A percentile compares a stretch with the other conserved stretches of the same genome.
Evolutionary conservation across 2,113 vertebrate species (phyloP).

Genomic region (Carollia perspicillata): DNA sequence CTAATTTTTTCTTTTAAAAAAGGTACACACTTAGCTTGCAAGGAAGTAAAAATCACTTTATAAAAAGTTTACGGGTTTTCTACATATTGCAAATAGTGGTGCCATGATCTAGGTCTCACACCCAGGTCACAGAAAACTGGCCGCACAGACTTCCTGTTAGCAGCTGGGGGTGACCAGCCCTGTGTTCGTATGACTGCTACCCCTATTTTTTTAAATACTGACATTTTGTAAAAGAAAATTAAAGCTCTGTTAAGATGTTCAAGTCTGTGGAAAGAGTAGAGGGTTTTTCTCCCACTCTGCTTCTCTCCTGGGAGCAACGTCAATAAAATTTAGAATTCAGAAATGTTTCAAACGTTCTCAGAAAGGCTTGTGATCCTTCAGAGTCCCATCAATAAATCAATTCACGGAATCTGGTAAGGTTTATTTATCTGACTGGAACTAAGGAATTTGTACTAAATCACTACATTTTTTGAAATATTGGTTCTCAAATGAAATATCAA

Average conservation of each 20-base stretch:
- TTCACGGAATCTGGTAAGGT: slow-evolving; percentile 61
- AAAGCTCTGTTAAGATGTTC: slow-evolving; percentile 45
- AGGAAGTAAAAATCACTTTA: neutral
- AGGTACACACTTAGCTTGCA: neutral
- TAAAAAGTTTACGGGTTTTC: neutral
- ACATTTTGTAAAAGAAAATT: slow-evolving; percentile 48
- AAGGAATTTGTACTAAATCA: slow-evolving; percentile 77
- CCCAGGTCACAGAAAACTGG: neutral
- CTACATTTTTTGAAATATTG: slow-evolving; percentile 77
- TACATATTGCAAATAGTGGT: neutral
- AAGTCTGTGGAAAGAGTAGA: slow-evolving; percentile 37
- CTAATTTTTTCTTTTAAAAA: neutral
- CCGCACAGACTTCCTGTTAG: neutral
- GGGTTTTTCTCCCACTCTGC: slow-evolving; percentile 38
- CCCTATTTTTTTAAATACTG: neutral
- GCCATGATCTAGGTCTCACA: neutral
- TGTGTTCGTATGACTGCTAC: neutral
- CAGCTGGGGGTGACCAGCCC: neutral
- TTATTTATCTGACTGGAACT: slow-evolving; percentile 75
- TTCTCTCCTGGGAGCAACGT: slow-evolving; percentile 63
- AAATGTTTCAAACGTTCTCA: slow-evolving; percentile 71
- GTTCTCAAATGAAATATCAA: slow-evolving; percentile 75
- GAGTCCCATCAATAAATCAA: slow-evolving; percentile 76
- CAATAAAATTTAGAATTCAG: slow-evolving; percentile 70
- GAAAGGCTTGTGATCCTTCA: slow-evolving; percentile 59